A percentile compares a stretch with the other conserved stretches of the same genome.
These are phyloP conservation scores for Episyrphus balteatus DNA, from an alignment of 1,140 invertebrate species.

Conservation along the genomic window DNA sequence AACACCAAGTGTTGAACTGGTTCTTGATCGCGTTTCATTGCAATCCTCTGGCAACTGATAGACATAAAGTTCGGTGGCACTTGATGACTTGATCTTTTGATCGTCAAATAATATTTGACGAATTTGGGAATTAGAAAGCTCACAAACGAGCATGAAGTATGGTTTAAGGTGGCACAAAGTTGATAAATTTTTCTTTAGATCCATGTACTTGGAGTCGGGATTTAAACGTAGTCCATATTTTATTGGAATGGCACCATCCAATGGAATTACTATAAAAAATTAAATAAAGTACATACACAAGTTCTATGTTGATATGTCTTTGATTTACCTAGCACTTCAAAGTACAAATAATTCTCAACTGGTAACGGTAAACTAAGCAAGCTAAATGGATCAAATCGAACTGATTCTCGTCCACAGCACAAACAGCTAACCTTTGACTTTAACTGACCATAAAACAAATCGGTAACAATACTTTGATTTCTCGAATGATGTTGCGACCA, in stretches of 20 bases:
- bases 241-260: slow-evolving; percentile 67
- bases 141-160: slow-evolving; percentile 53
- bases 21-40: slow-evolving; percentile 13
- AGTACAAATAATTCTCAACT: slow-evolving; percentile 61
- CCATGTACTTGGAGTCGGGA: slow-evolving; percentile 63
- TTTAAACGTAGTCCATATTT: slow-evolving; percentile 73
- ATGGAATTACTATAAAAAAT: slow-evolving; percentile 36
- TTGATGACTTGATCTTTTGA: slow-evolving; percentile 30
- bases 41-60: slow-evolving; percentile 35
- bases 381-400: slow-evolving; percentile 82
- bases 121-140: slow-evolving; percentile 56
- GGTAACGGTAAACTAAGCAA: slow-evolving; percentile 76
- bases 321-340: slow-evolving; percentile 57
- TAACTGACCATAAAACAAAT: slow-evolving; percentile 82
- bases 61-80: slow-evolving; percentile 30
- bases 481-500: slow-evolving; percentile 72
- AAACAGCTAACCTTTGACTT: slow-evolving; percentile 75
- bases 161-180: slow-evolving; percentile 50
- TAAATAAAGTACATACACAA: not conserved
- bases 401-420: slow-evolving; percentile 66
- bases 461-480: slow-evolving; percentile 75
- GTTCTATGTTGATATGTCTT: no score
- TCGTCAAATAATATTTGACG: slow-evolving; percentile 39
- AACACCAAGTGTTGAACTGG: slow-evolving; percentile 26
- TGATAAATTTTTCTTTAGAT: slow-evolving; percentile 58